Conservation (phyloP, 1,140 invertebrate genomes). For the Harlomillsia oculata region DNA sequence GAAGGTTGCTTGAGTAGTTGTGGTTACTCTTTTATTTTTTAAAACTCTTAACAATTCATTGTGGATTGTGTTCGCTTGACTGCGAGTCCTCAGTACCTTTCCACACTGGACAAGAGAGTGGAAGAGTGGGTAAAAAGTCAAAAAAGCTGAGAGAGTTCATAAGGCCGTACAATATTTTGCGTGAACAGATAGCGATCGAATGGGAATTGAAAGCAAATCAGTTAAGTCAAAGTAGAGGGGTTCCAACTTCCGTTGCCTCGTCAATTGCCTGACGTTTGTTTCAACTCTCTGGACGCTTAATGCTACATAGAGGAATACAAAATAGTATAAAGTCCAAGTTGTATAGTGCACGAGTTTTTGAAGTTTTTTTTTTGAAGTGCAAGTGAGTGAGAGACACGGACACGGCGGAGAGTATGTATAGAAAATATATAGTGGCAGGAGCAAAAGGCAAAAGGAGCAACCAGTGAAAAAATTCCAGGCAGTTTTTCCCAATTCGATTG, state of each 20-base stretch:
- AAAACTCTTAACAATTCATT: no score
- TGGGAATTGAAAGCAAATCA: conserved; percentile 31
- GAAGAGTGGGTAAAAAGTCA: conserved; percentile 28
- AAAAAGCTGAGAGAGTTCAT: conserved; percentile 22
- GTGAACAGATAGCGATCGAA: conserved; percentile 31
- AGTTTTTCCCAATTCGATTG: conserved; percentile 28
- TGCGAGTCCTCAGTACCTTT: no score
- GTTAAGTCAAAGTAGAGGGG: conserved; percentile 18
- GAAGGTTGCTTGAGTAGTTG: no score
- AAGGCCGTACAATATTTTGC: conserved; percentile 23
- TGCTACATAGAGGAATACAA: not conserved
- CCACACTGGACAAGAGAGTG: not conserved
- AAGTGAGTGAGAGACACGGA: not conserved
- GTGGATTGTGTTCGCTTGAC: no score
- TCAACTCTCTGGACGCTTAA: not conserved
- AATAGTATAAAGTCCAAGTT: not conserved
- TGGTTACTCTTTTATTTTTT: no score
- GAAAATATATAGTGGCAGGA: no score
- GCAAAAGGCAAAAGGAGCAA: conserved; percentile 8
- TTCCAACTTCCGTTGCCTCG: conserved; percentile 20
- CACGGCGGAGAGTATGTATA: no score
- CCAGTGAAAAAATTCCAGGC: conserved; percentile 17
- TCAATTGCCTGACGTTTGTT: conserved; percentile 21
- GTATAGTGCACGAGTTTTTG: no score
- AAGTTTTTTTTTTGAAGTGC: no score